Conservation (phyloP, 2,113 vertebrate genomes). For the Chloropsis hardwickii region DNA sequence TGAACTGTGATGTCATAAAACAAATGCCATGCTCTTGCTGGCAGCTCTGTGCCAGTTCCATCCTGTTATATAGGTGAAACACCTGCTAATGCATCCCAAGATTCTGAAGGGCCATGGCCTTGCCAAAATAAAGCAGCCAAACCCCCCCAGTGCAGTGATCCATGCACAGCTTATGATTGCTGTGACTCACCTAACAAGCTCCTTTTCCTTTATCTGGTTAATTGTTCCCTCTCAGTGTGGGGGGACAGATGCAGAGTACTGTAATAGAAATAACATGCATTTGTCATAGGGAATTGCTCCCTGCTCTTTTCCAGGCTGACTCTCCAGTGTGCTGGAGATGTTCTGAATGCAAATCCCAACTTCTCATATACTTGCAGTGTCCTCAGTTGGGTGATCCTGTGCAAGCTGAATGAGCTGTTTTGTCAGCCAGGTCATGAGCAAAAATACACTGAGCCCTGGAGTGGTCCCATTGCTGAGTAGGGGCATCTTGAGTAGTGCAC, state of each 20-base stretch:
- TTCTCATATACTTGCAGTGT: neutral
- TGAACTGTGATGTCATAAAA: neutral
- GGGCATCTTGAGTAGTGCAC: neutral
- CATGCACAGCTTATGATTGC: neutral
- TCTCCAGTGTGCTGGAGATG: neutral
- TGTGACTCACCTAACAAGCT: neutral
- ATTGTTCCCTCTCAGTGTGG: neutral
- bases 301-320: neutral
- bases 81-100: neutral
- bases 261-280: neutral
- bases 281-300: neutral
- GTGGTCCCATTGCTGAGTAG: neutral
- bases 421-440: neutral
- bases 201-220: neutral
- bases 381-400: neutral
- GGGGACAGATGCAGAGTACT: neutral
- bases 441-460: neutral
- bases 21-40: neutral
- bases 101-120: neutral
- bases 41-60: neutral
- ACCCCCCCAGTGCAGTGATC: neutral
- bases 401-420: neutral
- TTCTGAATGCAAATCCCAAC: neutral
- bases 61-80: neutral
- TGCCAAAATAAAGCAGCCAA: neutral